phyloP scores from a whole-genome alignment of 2,888 invertebrate genomes.

The Aphelenchoides bicaudatus region DNA sequence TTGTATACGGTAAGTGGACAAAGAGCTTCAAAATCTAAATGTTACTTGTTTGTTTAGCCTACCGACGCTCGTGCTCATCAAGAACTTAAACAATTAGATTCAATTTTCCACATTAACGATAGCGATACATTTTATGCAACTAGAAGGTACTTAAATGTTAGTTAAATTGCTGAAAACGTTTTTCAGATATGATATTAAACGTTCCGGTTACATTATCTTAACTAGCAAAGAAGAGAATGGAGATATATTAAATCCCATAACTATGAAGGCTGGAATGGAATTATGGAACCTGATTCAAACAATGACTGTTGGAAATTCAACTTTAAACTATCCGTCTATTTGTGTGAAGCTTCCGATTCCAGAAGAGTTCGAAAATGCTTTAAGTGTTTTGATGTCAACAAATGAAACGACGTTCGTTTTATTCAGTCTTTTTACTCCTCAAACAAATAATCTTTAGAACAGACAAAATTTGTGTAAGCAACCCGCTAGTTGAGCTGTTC shows the following conservation, averaged over 20 bases:
- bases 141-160: constrained; percentile 39
- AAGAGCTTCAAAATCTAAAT: too few relatives aligned
- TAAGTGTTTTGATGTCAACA: constrained; percentile 44
- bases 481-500: constrained; percentile 58
- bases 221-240: constrained; percentile 54
- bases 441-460: constrained; percentile 39
- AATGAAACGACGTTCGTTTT: constrained; percentile 43
- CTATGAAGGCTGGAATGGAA: constrained; percentile 53
- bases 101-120: constrained; percentile 58
- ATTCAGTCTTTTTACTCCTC: neutral
- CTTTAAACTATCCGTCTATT: constrained; percentile 54
- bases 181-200: constrained; percentile 53
- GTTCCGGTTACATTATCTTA: constrained; percentile 59
- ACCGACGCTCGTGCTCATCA: constrained; percentile 53
- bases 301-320: constrained; percentile 43
- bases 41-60: too few relatives aligned
- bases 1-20: too few relatives aligned
- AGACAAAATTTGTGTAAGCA: constrained; percentile 57
- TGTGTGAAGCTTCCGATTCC: constrained; percentile 60
- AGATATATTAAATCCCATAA: constrained; percentile 51
- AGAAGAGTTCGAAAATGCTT: constrained; percentile 49
- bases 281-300: constrained; percentile 54
- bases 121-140: constrained; percentile 59
- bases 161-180: neutral
- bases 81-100: constrained; percentile 49